Conservation (phyloP, 2,797 vertebrate species). For the Acanthopagrus latus region DNA sequence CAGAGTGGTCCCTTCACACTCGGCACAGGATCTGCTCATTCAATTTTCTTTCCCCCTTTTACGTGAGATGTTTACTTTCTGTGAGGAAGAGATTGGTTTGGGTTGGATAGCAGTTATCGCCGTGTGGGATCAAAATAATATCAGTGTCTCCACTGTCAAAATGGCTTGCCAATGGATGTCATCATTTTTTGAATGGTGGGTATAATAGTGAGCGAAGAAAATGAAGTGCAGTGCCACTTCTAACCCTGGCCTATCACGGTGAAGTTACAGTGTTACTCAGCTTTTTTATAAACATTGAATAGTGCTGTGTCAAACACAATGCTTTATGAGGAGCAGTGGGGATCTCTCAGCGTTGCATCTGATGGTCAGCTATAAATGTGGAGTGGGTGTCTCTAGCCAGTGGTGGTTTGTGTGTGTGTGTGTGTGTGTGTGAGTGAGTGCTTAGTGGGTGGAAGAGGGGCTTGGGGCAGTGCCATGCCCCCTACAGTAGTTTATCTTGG, state of each 20-base stretch:
- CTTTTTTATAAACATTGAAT: conserved; percentile 68
- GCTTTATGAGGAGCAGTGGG: conserved; percentile 65
- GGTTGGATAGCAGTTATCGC: conserved; percentile 28
- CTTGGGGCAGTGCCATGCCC: conserved; percentile 86
- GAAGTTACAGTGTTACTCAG: conserved; percentile 67
- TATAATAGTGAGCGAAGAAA: conserved; percentile 12
- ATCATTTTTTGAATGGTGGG: conserved; percentile 19
- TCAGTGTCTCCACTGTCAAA: conserved; percentile 27
- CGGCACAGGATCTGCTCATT: conserved; percentile 57
- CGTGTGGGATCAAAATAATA: conserved; percentile 37
- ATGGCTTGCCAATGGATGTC: conserved; percentile 15
- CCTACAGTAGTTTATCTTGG: conserved; percentile 92
- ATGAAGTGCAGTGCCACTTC: conserved; percentile 16
- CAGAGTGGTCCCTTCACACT: conserved; percentile 48
- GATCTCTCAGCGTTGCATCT: conserved; percentile 64
- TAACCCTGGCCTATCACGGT: conserved; percentile 32
- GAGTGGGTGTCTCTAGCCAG: conserved; percentile 62
- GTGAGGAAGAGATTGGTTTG: conserved; percentile 31
- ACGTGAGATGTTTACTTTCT: conserved; percentile 44
- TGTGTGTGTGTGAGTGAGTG: conserved; percentile 60
- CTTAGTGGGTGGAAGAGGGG: conserved; percentile 82
- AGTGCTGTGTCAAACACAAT: conserved; percentile 75
- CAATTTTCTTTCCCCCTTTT: conserved; percentile 57
- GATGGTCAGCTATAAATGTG: conserved; percentile 83
- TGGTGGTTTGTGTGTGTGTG: conserved; percentile 46